A percentile compares a stretch with the other conserved stretches of the same genome.
These are phyloP conservation scores for Zeugodacus cucurbitae DNA, from an alignment of 1,140 invertebrate species.

Conservation along the genomic window DNA sequence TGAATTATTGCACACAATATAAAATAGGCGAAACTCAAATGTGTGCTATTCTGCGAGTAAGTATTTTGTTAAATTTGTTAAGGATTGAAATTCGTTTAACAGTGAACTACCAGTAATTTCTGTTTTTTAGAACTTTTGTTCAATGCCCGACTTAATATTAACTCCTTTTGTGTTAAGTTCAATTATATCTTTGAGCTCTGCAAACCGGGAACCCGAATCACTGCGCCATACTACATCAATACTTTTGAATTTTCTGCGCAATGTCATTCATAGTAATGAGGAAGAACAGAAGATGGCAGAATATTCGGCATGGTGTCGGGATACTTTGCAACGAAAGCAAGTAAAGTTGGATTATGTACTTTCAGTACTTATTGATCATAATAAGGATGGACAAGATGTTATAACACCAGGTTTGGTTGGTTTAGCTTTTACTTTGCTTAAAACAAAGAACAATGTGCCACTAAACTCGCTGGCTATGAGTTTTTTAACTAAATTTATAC, in stretches of 20 bases:
- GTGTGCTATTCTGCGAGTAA: slow-evolving; percentile 53
- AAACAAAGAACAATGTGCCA: slow-evolving; percentile 51
- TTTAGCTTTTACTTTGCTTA: slow-evolving; percentile 57
- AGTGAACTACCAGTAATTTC: background rate
- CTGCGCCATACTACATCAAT: slow-evolving; percentile 51
- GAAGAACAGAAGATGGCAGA: slow-evolving; percentile 54
- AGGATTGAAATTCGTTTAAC: no score
- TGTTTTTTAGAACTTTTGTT: slow-evolving; percentile 54
- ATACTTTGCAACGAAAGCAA: slow-evolving; percentile 57
- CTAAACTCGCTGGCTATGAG: slow-evolving; percentile 56
- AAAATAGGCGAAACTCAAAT: slow-evolving; percentile 58
- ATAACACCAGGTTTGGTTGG: slow-evolving; percentile 60
- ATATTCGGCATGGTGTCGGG: slow-evolving; percentile 61
- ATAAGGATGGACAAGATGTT: slow-evolving; percentile 62
- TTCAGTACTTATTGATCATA: slow-evolving; percentile 60
- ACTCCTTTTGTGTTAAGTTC: slow-evolving; percentile 62
- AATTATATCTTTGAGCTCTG: slow-evolving; percentile 57
- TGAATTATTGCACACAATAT: slow-evolving; percentile 63
- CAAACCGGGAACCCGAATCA: slow-evolving; percentile 60
- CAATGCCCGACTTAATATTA: slow-evolving; percentile 58
- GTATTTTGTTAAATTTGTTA: background rate
- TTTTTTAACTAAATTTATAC: slow-evolving; percentile 59
- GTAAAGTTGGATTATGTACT: slow-evolving; percentile 60
- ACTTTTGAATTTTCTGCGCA: slow-evolving; percentile 58
- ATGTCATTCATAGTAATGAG: slow-evolving; percentile 59